Evolutionary conservation across 2,797 vertebrate genomes (phyloP), one percentile per base, ranked within the genome.

Genomic region (Heliangelus exortis): DNA sequence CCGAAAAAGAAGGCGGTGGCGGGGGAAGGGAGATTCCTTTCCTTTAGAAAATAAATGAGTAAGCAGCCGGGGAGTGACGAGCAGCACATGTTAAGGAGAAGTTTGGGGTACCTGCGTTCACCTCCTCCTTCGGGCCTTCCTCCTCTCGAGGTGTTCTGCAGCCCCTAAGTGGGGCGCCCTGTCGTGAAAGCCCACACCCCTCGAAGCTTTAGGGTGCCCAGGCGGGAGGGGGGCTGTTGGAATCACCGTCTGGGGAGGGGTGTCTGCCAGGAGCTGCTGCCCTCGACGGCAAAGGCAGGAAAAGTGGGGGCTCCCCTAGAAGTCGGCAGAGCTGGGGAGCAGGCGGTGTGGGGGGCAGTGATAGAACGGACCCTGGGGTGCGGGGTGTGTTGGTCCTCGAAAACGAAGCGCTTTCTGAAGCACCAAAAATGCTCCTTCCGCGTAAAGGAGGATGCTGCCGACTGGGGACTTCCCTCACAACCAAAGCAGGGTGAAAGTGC

Each of bases 1-100:
- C 89, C 86, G 80, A 31, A 90, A 92, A 93, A 84, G 58, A 79
- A 79, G 18, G 36, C 55, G 15, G 34, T 7, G 31, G 63, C 17
- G 29, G 74, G 4, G 67, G 9, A 18, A 26, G 12, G 41, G 36
- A 14, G 68, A 92, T 95, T 89, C 48, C 80, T 93, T 78, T 63
- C 71, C 50, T 89, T 84, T 59, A 57, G 63, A 75, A 91, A 89
- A 80, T 26, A 69, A 83, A 55, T 31, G 54, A 69, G 39, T 18
- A 21, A 67, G 45, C 17, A 23, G 57, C 29, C 28, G 15, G 4
- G 41, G 41, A 34, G 17, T 19, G 51, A 12, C 28, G 8, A 55
- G 36, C 21, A 18, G 84, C 84, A 41, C 45, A 29, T 19, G 45
- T 17, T 23, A 51, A 22, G 21, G 28, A 4, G n/a, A 72, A 88